Evolutionary conservation across 2,797 vertebrate species (phyloP), one percentile per base, ranked within the genome.

Genomic region (Anniella stebbinsi): DNA sequence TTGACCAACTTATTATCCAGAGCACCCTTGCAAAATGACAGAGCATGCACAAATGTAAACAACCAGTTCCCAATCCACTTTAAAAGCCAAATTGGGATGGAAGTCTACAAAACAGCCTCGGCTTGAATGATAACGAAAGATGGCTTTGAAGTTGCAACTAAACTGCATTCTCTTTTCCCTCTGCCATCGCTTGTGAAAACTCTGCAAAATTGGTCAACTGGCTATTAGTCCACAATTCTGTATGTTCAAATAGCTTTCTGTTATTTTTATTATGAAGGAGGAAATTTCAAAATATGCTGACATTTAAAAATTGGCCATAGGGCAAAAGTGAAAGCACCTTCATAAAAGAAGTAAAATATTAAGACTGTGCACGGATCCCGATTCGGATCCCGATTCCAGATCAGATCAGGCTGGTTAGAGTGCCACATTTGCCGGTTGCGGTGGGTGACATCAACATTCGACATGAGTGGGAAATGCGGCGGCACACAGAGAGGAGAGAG

Each of bases 231-330:
- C 67, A 28, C 82, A 75, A 63, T 63, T 75, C 41, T 73, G 69
- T 63, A 60, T 83, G 80, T 81, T 83, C 80, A 88, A 73, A 88
- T 83, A 88, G 80, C 87, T 75, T 88, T 83, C 23, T 38, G 80
- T 88, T 88, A 45, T 45, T 45, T 45, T 45, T 45, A 75, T 63
- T 88, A 82, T 18, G 12, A 75, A 82, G 69, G 69, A 82, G 21
- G 51, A 33, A 45, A 83, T 83, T 75, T 88, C 80, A 81, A 88
- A 88, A 72, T 72, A 81, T 60, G 78, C 69, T 66, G 69, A 73
- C 54, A 41, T 88, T 83, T 75, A 63, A 88, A 48, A 82, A 88
- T 36, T 73, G 80, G 36, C 51, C 80, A 63, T 60, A 83, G 80
- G 54, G 80, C 41, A 45, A 36, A 33, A 63, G 28, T 63, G 28